Base-by-base conservation (phyloP, 2,888 invertebrate genomes). In the Drosophila kanekoi region DNA sequence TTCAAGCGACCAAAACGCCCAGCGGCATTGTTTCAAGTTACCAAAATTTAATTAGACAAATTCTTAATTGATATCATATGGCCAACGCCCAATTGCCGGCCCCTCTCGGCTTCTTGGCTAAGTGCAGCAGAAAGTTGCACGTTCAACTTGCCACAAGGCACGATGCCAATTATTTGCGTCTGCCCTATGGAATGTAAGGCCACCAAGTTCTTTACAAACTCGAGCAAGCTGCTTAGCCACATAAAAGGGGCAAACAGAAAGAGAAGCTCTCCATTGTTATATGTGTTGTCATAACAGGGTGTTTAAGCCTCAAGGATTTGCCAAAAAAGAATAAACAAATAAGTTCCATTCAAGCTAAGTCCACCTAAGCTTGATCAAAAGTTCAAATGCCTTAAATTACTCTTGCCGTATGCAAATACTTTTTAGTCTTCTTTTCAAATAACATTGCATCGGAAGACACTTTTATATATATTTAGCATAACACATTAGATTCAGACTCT, bases 51-150 rank as follows among this genome's bases (percentile, higher is more conserved):
- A 85, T 85, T 85, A 85, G 84, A 85, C 89, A 85, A 89, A 85
- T 89, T 85, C 81, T 81, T 85, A 85, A 85, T 89, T 85, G 89
- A 89, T 85, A 85, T 89, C 89, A 85, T 89, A 87, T 85, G 89
- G 82, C 84, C 72, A 68, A 72, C 68, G 73, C 80, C 61, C 72
- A 60, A 87, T 81, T 73, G 81, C 71, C 45, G 64, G 47, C 48
- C 28, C 20, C 66, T 61, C 45, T n/a, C 43, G 14, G 33, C 48
- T 48, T 14, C 62, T 51, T 49, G 40, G 32, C 48, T 54, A 53
- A 65, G 43, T 74, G 78, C 49, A 72, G 44, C 47, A 43, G 45
- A 73, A 75, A 75, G 33, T 75, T 75, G 73, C 73, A 62, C 66
- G 61, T 61, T 48, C 73, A 72, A 65, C 73, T 62, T 72, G 66